These are phyloP conservation scores for Diglossa brunneiventris DNA, from an alignment of 2,113 vertebrate species.

Conservation along the genomic window DNA sequence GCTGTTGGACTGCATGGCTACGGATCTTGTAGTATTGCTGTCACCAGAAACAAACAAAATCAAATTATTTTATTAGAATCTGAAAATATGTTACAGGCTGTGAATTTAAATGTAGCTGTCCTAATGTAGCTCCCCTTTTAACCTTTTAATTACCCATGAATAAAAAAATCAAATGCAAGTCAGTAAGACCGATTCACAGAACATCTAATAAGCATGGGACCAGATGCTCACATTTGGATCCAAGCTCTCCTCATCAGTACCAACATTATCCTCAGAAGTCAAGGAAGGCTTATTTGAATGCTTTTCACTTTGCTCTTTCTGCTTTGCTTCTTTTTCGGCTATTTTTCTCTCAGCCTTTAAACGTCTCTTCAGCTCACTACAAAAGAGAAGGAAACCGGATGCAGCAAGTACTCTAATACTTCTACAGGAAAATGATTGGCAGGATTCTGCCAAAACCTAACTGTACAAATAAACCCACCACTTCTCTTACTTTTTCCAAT, in stretches of 20 bases:
- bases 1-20: slow-evolving; percentile 86
- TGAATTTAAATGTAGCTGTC: not conserved
- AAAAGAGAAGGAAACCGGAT: not conserved
- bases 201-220: not conserved
- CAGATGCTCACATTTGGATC: slow-evolving; percentile 89
- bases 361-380: slow-evolving; percentile 92
- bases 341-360: slow-evolving; percentile 93
- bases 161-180: not conserved
- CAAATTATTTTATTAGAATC: not conserved
- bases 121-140: not conserved
- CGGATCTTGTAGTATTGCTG: slow-evolving; percentile 99
- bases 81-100: not conserved
- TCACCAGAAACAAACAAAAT: not conserved
- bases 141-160: not conserved
- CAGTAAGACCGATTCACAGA: not conserved
- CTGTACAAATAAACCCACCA: not conserved
- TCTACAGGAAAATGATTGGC: accelerated
- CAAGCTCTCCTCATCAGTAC: slow-evolving; percentile 87
- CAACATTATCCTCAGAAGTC: slow-evolving; percentile 47
- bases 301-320: slow-evolving; percentile 81
- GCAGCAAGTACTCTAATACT: not conserved
- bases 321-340: slow-evolving; percentile 90
- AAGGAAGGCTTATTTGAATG: slow-evolving; percentile 11
- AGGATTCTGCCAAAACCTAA: not conserved
- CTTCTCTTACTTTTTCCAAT: not conserved